Percentiles rank a stretch among this genome's conserved stretches.
Evolutionary conservation across 2,113 vertebrate genomes (phyloP).

Genomic region (Ranitomeya imitator): DNA sequence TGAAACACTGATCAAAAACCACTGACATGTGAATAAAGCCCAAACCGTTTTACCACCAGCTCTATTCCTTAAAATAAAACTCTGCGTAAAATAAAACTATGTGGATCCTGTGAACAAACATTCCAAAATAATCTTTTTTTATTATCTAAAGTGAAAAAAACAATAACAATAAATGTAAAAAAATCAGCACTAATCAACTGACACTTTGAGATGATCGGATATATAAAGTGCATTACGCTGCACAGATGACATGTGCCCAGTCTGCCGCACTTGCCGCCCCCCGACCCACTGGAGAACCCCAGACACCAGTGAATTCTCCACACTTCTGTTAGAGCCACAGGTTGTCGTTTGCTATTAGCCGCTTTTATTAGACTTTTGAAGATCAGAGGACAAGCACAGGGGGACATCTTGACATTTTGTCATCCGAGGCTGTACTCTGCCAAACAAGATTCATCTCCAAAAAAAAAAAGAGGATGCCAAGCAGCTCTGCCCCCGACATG

Average conservation of each 20-base stretch:
- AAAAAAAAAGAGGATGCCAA: not conserved
- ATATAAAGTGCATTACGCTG: not conserved
- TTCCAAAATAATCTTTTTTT: too few species aligned
- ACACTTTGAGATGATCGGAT: not conserved
- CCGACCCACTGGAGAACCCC: not conserved
- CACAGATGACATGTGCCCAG: not conserved
- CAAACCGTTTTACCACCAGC: too few species aligned
- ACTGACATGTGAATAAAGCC: too few species aligned
- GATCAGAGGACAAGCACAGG: not conserved
- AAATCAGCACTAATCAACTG: too few species aligned
- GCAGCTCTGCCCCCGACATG: not conserved
- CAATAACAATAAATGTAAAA: not conserved
- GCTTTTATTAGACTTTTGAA: not conserved
- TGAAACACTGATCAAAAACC: too few species aligned
- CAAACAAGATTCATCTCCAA: not conserved
- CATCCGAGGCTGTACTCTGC: not conserved
- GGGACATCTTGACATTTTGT: not conserved
- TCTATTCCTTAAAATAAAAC: too few species aligned
- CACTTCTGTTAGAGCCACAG: not conserved
- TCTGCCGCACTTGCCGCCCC: too few species aligned
- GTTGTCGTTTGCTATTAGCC: constrained; percentile 9
- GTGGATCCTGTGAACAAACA: too few species aligned
- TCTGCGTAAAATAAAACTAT: too few species aligned
- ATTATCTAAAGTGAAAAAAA: not conserved
- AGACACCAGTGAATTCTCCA: not conserved